phyloP scores from a whole-genome alignment of 2,797 vertebrate species.

The Falco peregrinus region DNA sequence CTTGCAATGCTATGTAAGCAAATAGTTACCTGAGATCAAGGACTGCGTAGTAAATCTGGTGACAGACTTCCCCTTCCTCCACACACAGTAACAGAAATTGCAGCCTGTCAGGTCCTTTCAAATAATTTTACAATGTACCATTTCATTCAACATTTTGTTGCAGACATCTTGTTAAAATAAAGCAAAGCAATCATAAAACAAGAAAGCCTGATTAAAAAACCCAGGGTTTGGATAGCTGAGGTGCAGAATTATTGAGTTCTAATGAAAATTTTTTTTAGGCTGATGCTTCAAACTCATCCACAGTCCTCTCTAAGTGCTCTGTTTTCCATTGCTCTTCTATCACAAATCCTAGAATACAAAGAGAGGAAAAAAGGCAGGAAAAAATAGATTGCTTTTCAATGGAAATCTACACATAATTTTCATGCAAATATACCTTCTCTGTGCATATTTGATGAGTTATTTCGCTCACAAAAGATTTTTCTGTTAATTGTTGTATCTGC shows the following conservation, averaged over 20 bases:
- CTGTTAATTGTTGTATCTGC: slow-evolving; percentile 65
- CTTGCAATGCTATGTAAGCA: neutral
- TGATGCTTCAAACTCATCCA: neutral
- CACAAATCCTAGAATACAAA: neutral
- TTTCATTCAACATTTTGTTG: slow-evolving; percentile 26
- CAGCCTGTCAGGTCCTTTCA: neutral
- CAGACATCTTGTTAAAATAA: slow-evolving; percentile 13
- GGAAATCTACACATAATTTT: slow-evolving; percentile 50
- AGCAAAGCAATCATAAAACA: slow-evolving; percentile 37
- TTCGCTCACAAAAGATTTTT: slow-evolving; percentile 66
- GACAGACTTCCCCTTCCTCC: neutral
- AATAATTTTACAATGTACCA: neutral
- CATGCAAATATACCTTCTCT: slow-evolving; percentile 54
- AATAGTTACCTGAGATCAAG: neutral
- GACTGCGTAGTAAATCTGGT: neutral
- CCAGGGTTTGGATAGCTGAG: neutral
- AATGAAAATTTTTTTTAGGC: neutral
- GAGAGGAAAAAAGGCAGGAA: neutral
- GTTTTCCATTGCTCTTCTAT: neutral
- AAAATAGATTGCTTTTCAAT: slow-evolving; percentile 57
- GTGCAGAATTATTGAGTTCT: neutral
- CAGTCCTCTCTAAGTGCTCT: neutral
- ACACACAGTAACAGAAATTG: neutral
- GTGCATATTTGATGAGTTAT: slow-evolving; percentile 47
- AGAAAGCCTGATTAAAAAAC: neutral